Evolutionary conservation across 2,797 vertebrate genomes (phyloP), one percentile per base, ranked within the genome.

Genomic region (Crotalus adamanteus): DNA sequence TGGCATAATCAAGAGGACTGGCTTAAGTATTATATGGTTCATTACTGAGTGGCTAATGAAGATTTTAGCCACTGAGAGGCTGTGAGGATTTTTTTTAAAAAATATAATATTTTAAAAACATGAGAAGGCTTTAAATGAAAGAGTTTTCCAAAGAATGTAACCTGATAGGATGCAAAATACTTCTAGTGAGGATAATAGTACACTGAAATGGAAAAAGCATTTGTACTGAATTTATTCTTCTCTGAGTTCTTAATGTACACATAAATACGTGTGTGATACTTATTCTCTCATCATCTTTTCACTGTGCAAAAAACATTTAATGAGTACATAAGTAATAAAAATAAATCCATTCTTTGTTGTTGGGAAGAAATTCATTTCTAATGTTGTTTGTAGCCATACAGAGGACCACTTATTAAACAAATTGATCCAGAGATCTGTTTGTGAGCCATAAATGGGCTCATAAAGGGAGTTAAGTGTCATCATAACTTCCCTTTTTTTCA

Each of bases 401-500:
- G 91, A 93, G 90, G 95, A 94, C 96, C 95, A 94, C 94, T 96
- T 93, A 95, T 37, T 93, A 90, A 95, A 93, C 78, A 94, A 42
- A 73, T 22, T 94, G 93, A 97, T 96, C 95, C 95, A 94, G 95
- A 95, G 94, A 95, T 95, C 89, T 95, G 91, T 95, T 91, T 97
- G 90, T 90, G 94, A 94, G 91, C 92, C 87, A 95, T 95, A 94
- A 95, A 95, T 86, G 93, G 92, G 86, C 90, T 96, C 95, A 93
- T 95, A 94, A 96, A 96, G 31, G 95, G 57, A 97, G 92, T 16
- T 93, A 96, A 96, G 91, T 97, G 94, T 96, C 61, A 61, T 94
- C 93, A 94, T 90, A 96, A 96, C 92, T 96, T 94, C 59, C 86
- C 78, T 91, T 93, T 92, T 92, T 96, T 92, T 42, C 92, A 94